These are phyloP conservation scores for Heliconius himera DNA, from an alignment of 1,140 invertebrate species.

Conservation along the genomic window DNA sequence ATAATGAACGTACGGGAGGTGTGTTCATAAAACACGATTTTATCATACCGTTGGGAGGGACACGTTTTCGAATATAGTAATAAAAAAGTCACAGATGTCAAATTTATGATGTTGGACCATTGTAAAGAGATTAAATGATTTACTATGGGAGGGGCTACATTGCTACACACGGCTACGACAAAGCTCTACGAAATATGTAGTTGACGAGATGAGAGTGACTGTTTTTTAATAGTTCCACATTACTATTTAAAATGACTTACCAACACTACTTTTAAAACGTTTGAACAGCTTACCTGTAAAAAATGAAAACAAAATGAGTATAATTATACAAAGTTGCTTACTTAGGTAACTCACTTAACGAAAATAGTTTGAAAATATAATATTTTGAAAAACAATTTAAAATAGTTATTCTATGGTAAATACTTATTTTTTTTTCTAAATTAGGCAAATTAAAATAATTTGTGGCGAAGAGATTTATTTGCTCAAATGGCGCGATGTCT, in stretches of 20 bases:
- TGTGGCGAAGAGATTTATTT: slow-evolving; percentile 60
- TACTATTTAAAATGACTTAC: neutral
- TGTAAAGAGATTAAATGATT: slow-evolving; percentile 81
- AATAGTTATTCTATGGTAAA: neutral
- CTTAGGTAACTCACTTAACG: neutral
- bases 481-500: slow-evolving; percentile 52
- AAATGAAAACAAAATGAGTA: slow-evolving; percentile 15
- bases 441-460: slow-evolving; percentile 32
- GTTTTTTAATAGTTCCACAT: neutral
- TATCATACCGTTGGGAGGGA: slow-evolving; percentile 77
- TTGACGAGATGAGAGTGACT: slow-evolving; percentile 43
- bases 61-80: slow-evolving; percentile 80
- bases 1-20: slow-evolving; percentile 73
- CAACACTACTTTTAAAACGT: neutral
- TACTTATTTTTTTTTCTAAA: neutral
- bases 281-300: slow-evolving; percentile 37
- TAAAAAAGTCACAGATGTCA: slow-evolving; percentile 82
- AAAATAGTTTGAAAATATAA: neutral
- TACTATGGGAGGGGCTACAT: slow-evolving; percentile 63
- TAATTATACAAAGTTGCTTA: neutral
- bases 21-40: slow-evolving; percentile 79
- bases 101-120: slow-evolving; percentile 80
- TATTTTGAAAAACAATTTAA: neutral
- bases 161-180: slow-evolving; percentile 48
- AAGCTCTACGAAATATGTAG: slow-evolving; percentile 52